These are phyloP conservation scores for Xiphophorus couchianus DNA, from an alignment of 2,113 vertebrate species.

Conservation along the genomic window DNA sequence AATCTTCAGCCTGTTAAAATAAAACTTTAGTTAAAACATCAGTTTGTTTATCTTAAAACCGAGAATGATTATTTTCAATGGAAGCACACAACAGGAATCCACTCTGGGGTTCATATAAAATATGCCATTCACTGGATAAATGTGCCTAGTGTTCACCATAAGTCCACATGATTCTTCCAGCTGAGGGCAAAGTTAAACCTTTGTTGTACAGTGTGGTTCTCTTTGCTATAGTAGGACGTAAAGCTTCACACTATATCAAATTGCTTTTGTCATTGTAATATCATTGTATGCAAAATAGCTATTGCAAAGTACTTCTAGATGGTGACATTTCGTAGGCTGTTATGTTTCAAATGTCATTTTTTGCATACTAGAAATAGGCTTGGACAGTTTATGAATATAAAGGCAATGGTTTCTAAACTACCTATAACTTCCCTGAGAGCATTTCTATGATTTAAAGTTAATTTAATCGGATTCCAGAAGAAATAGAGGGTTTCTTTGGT, in stretches of 20 bases:
- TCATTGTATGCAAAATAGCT: neutral
- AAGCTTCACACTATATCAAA: neutral
- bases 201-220: neutral
- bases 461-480: neutral
- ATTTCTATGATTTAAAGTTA: neutral
- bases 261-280: neutral
- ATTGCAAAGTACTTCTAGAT: neutral
- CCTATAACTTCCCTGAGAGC: neutral
- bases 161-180: conserved; percentile 36
- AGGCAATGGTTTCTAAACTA: neutral
- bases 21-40: conserved; percentile 58
- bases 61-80: conserved; percentile 44
- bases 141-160: conserved; percentile 37
- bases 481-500: neutral
- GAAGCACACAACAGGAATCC: conserved; percentile 31
- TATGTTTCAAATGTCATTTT: neutral
- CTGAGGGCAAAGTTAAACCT: conserved; percentile 27
- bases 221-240: neutral
- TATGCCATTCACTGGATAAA: conserved; percentile 43
- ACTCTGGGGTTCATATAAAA: conserved; percentile 45
- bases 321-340: neutral
- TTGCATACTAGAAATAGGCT: neutral
- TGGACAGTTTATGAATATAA: neutral
- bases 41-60: conserved; percentile 61
- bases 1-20: conserved; percentile 63